Evolutionary conservation across 2,113 vertebrate species (phyloP).

Genomic region (Leuciscus idus): DNA sequence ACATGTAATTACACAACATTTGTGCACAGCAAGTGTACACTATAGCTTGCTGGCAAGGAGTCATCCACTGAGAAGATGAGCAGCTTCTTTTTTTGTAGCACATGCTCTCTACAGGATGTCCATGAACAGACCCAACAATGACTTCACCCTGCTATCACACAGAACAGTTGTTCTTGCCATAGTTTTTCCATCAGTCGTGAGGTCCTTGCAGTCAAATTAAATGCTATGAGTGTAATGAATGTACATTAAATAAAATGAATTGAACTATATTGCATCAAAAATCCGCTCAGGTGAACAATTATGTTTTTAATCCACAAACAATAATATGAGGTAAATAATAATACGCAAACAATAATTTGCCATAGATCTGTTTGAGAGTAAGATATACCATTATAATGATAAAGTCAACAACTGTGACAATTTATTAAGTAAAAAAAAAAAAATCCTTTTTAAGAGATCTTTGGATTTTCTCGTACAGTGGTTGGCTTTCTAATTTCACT

Average conservation of each 20-base stretch:
- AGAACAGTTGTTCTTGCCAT: slow-evolving; percentile 18
- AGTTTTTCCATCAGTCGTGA: slow-evolving; percentile 29
- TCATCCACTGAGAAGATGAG: slow-evolving; percentile 50
- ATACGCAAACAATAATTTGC: background rate
- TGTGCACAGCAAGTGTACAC: slow-evolving; percentile 66
- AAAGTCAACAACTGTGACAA: background rate
- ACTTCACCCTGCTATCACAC: slow-evolving; percentile 61
- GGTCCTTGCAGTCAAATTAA: background rate
- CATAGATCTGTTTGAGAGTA: background rate
- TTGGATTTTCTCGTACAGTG: background rate
- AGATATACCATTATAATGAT: background rate
- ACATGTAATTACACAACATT: slow-evolving; percentile 71
- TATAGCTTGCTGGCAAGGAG: slow-evolving; percentile 60
- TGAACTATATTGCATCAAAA: background rate
- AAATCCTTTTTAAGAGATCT: background rate
- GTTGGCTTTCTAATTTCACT: background rate
- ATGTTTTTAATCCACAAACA: background rate
- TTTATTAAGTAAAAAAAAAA: background rate
- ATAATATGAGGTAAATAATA: background rate
- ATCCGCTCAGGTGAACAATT: background rate
- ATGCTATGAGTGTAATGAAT: background rate
- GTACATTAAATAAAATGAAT: background rate
- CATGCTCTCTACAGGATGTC: slow-evolving; percentile 64
- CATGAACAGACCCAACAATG: slow-evolving; percentile 57
- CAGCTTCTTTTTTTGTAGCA: slow-evolving; percentile 67